Evolutionary conservation across 1,140 invertebrate genomes (phyloP).

Genomic region (Leptopilina clavipes): DNA sequence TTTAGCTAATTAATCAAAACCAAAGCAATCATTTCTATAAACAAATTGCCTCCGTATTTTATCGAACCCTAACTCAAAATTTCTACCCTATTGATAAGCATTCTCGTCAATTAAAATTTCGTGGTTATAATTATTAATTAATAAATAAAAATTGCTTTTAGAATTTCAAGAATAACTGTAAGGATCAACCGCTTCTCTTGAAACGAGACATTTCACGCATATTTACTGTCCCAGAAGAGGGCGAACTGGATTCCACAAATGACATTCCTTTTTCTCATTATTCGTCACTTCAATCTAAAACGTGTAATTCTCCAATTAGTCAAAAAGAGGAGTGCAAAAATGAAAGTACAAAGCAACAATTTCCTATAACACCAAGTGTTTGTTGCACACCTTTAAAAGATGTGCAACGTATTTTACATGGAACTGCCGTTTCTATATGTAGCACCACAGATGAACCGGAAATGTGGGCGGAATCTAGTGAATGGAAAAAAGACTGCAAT

Average conservation of each 20-base stretch:
- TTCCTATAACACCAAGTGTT: constrained; percentile 77
- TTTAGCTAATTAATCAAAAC: too few relatives aligned
- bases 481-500: constrained; percentile 53
- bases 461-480: constrained; percentile 57
- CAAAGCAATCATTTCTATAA: too few relatives aligned
- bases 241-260: constrained; percentile 67
- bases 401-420: constrained; percentile 81
- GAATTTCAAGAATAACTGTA: constrained; percentile 57
- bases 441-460: constrained; percentile 75
- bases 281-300: constrained; percentile 59
- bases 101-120: too few relatives aligned
- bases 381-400: constrained; percentile 85
- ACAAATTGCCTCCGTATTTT: too few relatives aligned
- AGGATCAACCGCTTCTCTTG: constrained; percentile 72
- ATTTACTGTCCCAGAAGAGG: constrained; percentile 87
- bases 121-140: too few relatives aligned
- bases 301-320: constrained; percentile 65
- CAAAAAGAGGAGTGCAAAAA: constrained; percentile 64
- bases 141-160: constrained; percentile 48
- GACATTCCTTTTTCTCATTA: constrained; percentile 69
- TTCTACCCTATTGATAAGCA: too few relatives aligned
- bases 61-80: too few relatives aligned
- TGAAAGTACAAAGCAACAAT: constrained; percentile 68
- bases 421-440: constrained; percentile 82
- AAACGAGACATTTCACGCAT: constrained; percentile 86